Evolutionary conservation across 2,797 vertebrate genomes (phyloP).

Genomic region (Florisuga fusca): DNA sequence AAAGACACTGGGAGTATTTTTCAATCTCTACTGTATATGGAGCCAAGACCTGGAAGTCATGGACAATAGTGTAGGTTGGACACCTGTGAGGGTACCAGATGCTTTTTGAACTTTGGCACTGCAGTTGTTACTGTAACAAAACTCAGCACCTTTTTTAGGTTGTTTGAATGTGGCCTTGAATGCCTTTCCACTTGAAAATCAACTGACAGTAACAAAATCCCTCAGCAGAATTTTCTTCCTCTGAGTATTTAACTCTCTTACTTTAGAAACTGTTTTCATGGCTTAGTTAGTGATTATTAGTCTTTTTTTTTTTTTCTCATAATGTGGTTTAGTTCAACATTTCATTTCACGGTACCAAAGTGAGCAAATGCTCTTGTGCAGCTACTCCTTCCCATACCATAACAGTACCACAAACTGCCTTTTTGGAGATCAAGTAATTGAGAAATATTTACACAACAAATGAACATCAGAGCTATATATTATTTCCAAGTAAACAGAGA

Average conservation of each 20-base stretch:
- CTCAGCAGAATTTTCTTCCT: background rate
- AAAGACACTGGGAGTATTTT: background rate
- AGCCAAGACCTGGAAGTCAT: background rate
- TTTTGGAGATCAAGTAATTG: background rate
- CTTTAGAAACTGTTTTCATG: background rate
- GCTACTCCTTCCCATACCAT: background rate
- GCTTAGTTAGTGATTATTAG: background rate
- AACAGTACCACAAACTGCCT: background rate
- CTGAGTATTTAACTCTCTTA: background rate
- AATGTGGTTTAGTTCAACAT: background rate
- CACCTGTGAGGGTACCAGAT: background rate
- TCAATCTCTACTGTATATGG: background rate
- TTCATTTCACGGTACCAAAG: background rate
- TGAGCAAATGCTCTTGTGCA: background rate
- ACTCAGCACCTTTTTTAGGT: background rate
- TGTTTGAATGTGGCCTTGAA: background rate
- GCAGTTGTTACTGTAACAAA: fast-evolving
- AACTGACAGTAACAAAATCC: background rate
- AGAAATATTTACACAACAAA: background rate
- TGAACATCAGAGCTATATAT: background rate
- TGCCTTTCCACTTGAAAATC: background rate
- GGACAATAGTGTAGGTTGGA: fast-evolving
- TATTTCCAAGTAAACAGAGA: constrained; percentile 19
- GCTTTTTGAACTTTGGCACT: background rate
- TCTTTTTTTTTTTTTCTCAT: background rate